A percentile compares a stretch with the other conserved stretches of the same genome.
phyloP scores from a whole-genome alignment of 2,888 invertebrate genomes.

The Crepidodera aurea region DNA sequence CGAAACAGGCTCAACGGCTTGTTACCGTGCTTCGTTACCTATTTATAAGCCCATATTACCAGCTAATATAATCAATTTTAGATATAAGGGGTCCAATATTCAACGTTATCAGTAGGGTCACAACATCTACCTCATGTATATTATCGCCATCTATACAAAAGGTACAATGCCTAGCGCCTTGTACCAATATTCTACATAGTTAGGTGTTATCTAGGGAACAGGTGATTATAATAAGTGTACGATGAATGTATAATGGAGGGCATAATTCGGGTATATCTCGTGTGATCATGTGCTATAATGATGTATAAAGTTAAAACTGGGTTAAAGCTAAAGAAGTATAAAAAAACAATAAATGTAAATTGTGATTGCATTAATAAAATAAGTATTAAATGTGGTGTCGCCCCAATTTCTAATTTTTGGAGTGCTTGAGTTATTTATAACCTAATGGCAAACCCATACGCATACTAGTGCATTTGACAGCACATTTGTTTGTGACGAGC shows the following conservation, averaged over 20 bases:
- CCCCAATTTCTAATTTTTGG: too few species aligned
- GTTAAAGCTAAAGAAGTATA: too few species aligned
- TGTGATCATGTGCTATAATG: too few species aligned
- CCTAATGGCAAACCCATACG: too few species aligned
- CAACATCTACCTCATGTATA: slow-evolving; percentile 20
- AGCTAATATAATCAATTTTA: slow-evolving; percentile 25
- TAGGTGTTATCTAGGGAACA: slow-evolving; percentile 13
- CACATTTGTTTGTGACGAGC: too few species aligned
- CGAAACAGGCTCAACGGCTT: slow-evolving; percentile 2
- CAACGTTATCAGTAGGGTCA: slow-evolving; percentile 22
- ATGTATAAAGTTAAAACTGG: too few species aligned
- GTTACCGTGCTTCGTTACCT: slow-evolving; percentile 19
- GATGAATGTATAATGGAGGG: slow-evolving; percentile 27
- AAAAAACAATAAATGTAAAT: too few species aligned
- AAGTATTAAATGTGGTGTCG: too few species aligned
- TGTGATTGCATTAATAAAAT: too few species aligned
- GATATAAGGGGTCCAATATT: slow-evolving; percentile 17
- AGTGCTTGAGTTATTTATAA: too few species aligned
- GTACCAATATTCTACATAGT: slow-evolving; percentile 8
- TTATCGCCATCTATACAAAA: slow-evolving; percentile 16
- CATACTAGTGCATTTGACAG: too few species aligned
- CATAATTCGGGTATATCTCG: slow-evolving; percentile 8
- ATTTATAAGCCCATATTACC: slow-evolving; percentile 17
- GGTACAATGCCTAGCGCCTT: slow-evolving; percentile 8
- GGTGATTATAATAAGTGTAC: slow-evolving; percentile 31